Evolutionary conservation across 92 coral and sea anemone genomes (phyloP), one percentile per base, ranked within the genome.

Genomic region (Palythoa grandis): DNA sequence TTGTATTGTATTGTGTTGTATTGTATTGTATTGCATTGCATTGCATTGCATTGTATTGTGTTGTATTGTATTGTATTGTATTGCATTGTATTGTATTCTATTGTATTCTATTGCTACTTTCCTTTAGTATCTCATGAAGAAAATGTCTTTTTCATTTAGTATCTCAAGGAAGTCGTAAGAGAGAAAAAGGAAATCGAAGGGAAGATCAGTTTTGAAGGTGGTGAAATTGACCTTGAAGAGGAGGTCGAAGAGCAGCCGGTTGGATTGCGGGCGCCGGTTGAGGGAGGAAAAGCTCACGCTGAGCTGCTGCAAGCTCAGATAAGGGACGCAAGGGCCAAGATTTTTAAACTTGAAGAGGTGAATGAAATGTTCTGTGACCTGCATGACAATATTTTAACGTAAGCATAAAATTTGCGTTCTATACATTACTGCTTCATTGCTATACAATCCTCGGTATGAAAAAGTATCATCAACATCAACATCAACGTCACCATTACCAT

Each of bases 251-350:
- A 83, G 58, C 74, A 47, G 23, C 61, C 85, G 11, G 43, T 29
- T 22, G 74, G 58, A 70, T 15, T 66, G 60, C 72, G 85, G 22
- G 61, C 85, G 23, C 85, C 85, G 9, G 10, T 80, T 5, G 63
- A 82, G 54, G 88, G 85, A 38, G 82, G 88, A 12, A 82, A 52
- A 35, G 56, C 88, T 37, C 52, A 54, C 23, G 61, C 74, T 77
- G 78, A 84, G 68, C 84, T 93, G 50, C 83, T 93, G 87, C 92
- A 93, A 89, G 96, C 96, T 78, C 95, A 94, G 82, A 63, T 94
- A 19, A 87, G 95, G 58, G 98, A 94, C 76, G 91, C 93, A 43
- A 88, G 92, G 57, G 89, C 88, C 48, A 84, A 86, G 76, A 84
- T 89, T 25, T 38, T 80, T 29, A 92, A 84, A 67, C 66, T 91